These are phyloP conservation scores for Tolypeutes matacus DNA, from an alignment of 2,797 vertebrate species.

Conservation along the genomic window DNA sequence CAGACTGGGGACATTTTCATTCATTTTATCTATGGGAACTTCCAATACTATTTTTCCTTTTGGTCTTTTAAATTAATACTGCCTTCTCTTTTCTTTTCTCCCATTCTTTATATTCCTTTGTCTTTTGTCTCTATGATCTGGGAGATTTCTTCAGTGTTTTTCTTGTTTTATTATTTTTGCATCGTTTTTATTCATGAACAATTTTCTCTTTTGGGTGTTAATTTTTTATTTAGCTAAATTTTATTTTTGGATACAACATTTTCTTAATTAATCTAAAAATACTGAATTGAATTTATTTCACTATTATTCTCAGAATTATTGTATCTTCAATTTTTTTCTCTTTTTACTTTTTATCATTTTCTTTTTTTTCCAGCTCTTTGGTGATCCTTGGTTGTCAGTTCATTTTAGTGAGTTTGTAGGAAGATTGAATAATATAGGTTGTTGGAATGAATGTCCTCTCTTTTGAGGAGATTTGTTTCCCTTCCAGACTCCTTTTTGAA, in stretches of 20 bases:
- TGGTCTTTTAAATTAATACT: background rate
- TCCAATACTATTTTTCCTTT: background rate
- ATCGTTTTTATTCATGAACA: background rate
- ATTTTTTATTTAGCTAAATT: background rate
- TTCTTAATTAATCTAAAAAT: slow-evolving; percentile 2
- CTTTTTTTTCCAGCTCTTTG: background rate
- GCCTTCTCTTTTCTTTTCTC: background rate
- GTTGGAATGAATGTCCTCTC: background rate
- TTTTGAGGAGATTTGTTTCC: background rate
- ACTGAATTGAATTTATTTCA: background rate
- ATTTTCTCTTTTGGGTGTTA: background rate
- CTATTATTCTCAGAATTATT: background rate
- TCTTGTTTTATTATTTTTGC: background rate
- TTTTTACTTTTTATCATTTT: background rate
- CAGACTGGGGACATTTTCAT: background rate
- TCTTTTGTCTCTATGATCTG: background rate
- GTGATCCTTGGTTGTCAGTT: background rate
- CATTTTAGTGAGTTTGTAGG: background rate
- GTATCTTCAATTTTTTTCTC: background rate
- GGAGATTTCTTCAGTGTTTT: background rate
- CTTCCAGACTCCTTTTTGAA: background rate
- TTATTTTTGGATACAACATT: background rate
- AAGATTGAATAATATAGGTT: background rate
- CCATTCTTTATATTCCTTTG: background rate
- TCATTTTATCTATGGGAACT: background rate